Evolutionary conservation across 2,113 vertebrate genomes (phyloP), one percentile per base, ranked within the genome.

Genomic region (Gambusia affinis): DNA sequence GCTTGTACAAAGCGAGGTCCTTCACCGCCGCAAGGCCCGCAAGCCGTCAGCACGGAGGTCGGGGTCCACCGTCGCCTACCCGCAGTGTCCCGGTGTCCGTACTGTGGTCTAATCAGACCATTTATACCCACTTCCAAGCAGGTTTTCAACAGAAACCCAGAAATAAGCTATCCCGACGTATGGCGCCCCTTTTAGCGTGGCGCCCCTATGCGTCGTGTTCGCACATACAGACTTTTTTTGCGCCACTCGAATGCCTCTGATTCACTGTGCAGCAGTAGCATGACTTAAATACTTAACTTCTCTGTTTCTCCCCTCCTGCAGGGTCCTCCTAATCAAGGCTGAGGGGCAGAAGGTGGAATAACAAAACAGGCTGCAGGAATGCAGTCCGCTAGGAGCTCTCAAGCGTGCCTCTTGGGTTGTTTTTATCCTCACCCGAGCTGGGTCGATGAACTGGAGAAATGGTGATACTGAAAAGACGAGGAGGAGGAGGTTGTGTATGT

Each of bases 281-380:
- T 61, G 69, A 44, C 19, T 33, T 51, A 4, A 70, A 57, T 28
- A 22, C 60, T 71, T 67, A 31, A 33, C 62, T 79, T 70, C 35
- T 61, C 7, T 42, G 63, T n/a, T 5, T 57, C 70, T 22, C 85
- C 47, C 67, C 30, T 87, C 68, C 85, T 80, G 22, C 88, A 93
- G 91, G 78, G 70, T 86, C 70, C 77, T 76, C 77, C 70, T 80
- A 28, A 77, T 75, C 70, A 39, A 24, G 64, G 42, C 78, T 72
- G 64, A 82, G 73, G 81, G 82, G 60, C n/a, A 66, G 66, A 78
- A 79, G 80, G 84, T 78, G 72, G 73, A 83, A 78, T 64, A 78
- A 75, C 42, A 67, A 69, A 67, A 78, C 60, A 29, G 75, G 76
- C 80, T 70, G 79, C 76, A 81, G 86, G 86, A 89, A 85, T 83